These are phyloP conservation scores for Sebastes taczanowskii DNA, from an alignment of 2,797 vertebrate species.

Conservation along the genomic window DNA sequence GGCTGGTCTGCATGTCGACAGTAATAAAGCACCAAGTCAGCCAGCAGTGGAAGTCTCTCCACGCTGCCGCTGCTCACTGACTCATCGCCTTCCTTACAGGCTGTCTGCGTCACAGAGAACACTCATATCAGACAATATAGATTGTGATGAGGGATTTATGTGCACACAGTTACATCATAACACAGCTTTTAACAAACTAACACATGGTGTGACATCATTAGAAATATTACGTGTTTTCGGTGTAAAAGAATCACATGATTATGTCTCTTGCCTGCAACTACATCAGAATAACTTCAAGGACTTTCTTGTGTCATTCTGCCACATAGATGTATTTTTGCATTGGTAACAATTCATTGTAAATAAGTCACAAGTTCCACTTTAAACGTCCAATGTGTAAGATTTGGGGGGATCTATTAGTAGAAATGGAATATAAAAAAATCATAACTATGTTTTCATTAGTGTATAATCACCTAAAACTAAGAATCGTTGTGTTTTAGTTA, in stretches of 20 bases:
- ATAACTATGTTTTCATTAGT: no score
- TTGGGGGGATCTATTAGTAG: no score
- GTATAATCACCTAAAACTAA: no score
- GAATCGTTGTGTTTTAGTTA: no score
- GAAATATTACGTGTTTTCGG: background rate
- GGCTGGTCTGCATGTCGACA: constrained; percentile 89
- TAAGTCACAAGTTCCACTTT: no score
- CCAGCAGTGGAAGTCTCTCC: constrained; percentile 87
- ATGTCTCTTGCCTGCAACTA: background rate
- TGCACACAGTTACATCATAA: background rate
- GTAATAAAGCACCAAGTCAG: constrained; percentile 95
- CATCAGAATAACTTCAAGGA: background rate
- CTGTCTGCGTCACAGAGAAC: constrained; percentile 59
- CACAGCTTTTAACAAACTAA: background rate
- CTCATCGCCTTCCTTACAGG: constrained; percentile 79
- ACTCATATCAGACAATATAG: background rate
- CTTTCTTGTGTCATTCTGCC: background rate
- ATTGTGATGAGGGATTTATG: background rate
- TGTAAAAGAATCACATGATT: background rate
- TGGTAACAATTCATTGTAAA: no score
- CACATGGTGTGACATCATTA: background rate
- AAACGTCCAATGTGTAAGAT: no score
- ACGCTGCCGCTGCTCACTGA: constrained; percentile 45
- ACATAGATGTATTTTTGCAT: no score
- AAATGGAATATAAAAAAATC: no score